Conservation (phyloP, 2,113 vertebrate genomes). For the Scartelaos histophorus region DNA sequence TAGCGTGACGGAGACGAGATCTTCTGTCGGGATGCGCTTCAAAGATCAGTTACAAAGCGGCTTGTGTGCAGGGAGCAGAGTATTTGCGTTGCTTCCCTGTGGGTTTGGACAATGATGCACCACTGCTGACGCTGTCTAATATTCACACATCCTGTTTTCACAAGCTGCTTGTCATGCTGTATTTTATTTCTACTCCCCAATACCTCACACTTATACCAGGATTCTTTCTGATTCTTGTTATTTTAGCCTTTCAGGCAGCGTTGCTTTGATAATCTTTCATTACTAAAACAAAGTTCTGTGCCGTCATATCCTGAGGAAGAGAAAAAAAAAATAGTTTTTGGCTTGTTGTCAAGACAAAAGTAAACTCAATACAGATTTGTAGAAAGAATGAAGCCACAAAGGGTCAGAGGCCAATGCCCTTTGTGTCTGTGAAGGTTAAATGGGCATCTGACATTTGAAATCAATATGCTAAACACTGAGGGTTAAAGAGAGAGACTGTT, state of each 20-base stretch:
- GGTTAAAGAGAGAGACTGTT: background rate
- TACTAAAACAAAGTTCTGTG: conserved; percentile 40
- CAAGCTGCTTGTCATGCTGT: background rate
- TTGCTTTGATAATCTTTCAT: conserved; percentile 46
- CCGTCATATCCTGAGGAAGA: conserved; percentile 38
- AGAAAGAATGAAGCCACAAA: background rate
- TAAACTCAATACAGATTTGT: background rate
- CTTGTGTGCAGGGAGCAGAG: conserved; percentile 47
- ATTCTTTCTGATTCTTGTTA: conserved; percentile 15
- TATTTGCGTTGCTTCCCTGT: conserved; percentile 37
- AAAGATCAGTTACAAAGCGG: conserved; percentile 65
- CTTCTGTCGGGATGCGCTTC: conserved; percentile 67
- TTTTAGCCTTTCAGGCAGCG: conserved; percentile 26
- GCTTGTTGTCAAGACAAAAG: conserved; percentile 26
- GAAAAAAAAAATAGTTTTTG: conserved; percentile 22
- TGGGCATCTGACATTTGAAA: background rate
- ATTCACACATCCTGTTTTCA: conserved; percentile 14
- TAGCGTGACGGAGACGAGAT: conserved; percentile 64
- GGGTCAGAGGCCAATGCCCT: background rate
- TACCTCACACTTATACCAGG: conserved; percentile 4
- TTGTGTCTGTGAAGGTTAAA: background rate
- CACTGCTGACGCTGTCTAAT: conserved; percentile 19
- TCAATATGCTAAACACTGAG: background rate
- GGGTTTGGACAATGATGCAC: conserved; percentile 32
- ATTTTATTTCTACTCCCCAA: conserved; percentile 5